Conservation (phyloP, 2,888 invertebrate species). For the Aplocera efformata region DNA sequence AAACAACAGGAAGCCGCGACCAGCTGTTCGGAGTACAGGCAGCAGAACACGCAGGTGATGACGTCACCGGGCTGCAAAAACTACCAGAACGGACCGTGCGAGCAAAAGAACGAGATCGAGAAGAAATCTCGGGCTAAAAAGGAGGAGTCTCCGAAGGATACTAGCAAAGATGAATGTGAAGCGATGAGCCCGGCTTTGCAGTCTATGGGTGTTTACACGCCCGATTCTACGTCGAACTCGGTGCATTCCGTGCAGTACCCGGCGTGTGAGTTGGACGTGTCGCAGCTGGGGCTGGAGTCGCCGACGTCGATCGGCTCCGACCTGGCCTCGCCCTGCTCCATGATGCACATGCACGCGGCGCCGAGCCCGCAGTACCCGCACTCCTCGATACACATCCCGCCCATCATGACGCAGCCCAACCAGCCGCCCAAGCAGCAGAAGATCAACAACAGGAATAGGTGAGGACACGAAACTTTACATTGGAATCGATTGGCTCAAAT, state of each 20-base stretch:
- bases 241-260: constrained; percentile 89
- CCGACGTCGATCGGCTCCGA: constrained; percentile 94
- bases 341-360: constrained; percentile 78
- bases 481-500: too few relatives aligned
- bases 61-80: constrained; percentile 64
- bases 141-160: constrained; percentile 63
- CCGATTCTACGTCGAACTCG: constrained; percentile 90
- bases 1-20: constrained; percentile 61
- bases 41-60: constrained; percentile 61
- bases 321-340: constrained; percentile 90
- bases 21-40: constrained; percentile 63
- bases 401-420: constrained; percentile 75
- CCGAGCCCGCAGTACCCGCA: constrained; percentile 81
- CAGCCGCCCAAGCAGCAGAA: constrained; percentile 74
- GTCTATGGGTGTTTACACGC: constrained; percentile 93
- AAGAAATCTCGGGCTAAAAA: constrained; percentile 68
- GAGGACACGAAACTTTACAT: too few relatives aligned
- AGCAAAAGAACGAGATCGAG: constrained; percentile 66
- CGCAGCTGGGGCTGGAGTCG: constrained; percentile 91
- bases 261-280: constrained; percentile 91
- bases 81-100: constrained; percentile 64
- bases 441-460: constrained; percentile 73
- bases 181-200: constrained; percentile 82
- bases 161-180: constrained; percentile 65
- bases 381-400: constrained; percentile 71